These are phyloP conservation scores for Dryoscopus gambensis DNA, from an alignment of 2,113 vertebrate species.

Conservation along the genomic window DNA sequence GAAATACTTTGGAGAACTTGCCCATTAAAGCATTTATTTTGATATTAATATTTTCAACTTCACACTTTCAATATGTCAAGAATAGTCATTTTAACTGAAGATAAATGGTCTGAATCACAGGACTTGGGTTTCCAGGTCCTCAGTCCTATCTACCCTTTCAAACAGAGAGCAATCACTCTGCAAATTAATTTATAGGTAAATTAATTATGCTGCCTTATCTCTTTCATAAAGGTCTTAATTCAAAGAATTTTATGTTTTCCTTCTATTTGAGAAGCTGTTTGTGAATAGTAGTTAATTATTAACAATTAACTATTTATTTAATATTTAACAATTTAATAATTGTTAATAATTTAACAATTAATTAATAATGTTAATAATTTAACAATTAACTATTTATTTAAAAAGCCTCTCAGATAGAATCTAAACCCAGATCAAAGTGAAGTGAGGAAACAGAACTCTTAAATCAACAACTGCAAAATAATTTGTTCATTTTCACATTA, in stretches of 20 bases:
- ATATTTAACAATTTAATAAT: too few species aligned
- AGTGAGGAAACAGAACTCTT: neutral
- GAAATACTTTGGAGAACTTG: neutral
- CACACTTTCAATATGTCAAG: neutral
- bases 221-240: neutral
- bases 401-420: neutral
- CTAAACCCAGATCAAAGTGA: neutral
- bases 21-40: neutral
- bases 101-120: neutral
- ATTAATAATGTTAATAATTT: too few species aligned
- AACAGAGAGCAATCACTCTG: neutral
- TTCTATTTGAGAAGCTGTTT: neutral
- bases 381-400: neutral
- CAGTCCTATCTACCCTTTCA: neutral
- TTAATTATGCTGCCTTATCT: neutral
- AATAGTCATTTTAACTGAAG: neutral
- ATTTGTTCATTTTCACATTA: neutral
- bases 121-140: neutral
- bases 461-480: neutral
- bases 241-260: neutral
- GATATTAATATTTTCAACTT: neutral
- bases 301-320: neutral
- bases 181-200: neutral
- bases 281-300: neutral
- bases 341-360: too few species aligned